phyloP scores from a whole-genome alignment of 64 coral and sea anemone species.

The Actinia equina region DNA sequence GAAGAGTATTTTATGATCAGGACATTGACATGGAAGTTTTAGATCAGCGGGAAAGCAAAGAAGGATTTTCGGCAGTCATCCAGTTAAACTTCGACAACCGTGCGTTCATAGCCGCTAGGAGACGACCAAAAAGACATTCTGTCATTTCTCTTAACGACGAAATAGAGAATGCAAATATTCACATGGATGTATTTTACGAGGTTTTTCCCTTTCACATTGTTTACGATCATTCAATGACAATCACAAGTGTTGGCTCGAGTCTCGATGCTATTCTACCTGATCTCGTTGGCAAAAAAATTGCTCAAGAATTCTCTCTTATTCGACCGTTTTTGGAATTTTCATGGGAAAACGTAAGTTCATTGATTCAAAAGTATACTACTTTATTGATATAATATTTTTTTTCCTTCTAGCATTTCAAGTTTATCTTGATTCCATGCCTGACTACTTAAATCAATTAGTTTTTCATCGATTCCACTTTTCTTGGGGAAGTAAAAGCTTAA shows the following conservation, averaged over 20 bases:
- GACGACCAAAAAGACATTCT: conserved; percentile 71
- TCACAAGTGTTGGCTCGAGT: conserved; percentile 73
- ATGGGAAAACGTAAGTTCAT: conserved; percentile 85
- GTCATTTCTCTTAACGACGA: conserved; percentile 77
- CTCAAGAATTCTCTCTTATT: conserved; percentile 53
- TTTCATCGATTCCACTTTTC: too few relatives aligned
- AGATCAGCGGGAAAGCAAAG: conserved; percentile 33
- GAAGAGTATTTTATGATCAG: conserved; percentile 63
- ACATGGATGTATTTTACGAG: conserved; percentile 87
- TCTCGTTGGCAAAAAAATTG: conserved; percentile 64
- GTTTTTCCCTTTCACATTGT: conserved; percentile 96
- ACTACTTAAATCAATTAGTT: too few relatives aligned
- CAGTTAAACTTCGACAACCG: conserved; percentile 74
- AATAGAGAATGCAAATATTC: conserved; percentile 63
- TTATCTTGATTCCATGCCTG: too few relatives aligned
- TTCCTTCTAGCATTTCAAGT: background rate
- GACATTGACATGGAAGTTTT: conserved; percentile 77
- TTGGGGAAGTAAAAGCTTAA: too few relatives aligned
- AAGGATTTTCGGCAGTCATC: conserved; percentile 57
- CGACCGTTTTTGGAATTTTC: conserved; percentile 78
- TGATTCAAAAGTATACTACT: background rate
- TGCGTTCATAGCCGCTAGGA: conserved; percentile 57
- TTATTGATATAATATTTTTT: background rate
- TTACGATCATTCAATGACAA: conserved; percentile 66
- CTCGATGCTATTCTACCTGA: conserved; percentile 52